These are phyloP conservation scores for Steatocranus sp. DNA, from an alignment of 2,797 vertebrate species.

Conservation along the genomic window DNA sequence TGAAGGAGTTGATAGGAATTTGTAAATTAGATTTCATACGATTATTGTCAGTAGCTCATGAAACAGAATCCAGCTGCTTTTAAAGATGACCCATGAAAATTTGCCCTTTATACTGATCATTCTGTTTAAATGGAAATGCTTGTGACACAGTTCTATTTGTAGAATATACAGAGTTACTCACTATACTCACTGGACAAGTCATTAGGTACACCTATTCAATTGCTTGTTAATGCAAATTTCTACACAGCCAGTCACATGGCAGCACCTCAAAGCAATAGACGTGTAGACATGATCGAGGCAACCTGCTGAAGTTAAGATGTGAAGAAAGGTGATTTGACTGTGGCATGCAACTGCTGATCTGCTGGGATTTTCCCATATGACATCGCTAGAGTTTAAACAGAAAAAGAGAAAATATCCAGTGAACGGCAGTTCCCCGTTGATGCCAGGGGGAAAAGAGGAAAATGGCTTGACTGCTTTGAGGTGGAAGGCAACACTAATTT, in stretches of 20 bases:
- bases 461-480: background rate
- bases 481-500: background rate
- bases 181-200: background rate
- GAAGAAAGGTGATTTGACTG: background rate
- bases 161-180: background rate
- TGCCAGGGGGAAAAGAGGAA: background rate
- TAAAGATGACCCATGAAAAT: background rate
- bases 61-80: background rate
- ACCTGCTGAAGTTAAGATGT: background rate
- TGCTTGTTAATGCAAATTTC: background rate
- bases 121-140: background rate
- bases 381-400: background rate
- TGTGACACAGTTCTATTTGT: background rate
- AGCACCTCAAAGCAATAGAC: background rate
- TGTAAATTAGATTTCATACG: background rate
- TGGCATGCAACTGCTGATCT: background rate
- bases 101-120: background rate
- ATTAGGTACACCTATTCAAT: background rate
- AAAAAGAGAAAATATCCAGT: background rate
- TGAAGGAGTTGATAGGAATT: background rate
- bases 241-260: background rate
- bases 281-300: background rate
- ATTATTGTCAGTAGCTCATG: background rate
- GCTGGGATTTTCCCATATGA: background rate
- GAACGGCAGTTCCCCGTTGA: background rate